These are phyloP conservation scores for Zeugodacus cucurbitae DNA, from an alignment of 1,140 invertebrate genomes.

Conservation along the genomic window DNA sequence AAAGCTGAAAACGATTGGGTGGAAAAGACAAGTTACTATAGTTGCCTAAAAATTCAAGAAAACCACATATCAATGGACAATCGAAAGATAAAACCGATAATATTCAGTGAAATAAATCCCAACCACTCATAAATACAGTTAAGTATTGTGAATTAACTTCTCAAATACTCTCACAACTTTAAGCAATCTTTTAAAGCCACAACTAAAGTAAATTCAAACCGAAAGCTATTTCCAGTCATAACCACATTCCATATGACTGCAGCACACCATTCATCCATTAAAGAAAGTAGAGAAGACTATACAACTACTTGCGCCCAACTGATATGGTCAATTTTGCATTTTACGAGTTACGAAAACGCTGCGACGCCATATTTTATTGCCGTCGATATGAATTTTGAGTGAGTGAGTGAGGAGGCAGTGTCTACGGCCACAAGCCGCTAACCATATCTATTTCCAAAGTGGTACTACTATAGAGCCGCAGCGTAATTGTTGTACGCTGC, in stretches of 20 bases:
- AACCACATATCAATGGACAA: too few species aligned
- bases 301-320: background rate
- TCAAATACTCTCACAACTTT: background rate
- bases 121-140: too few species aligned
- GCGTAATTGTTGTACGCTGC: background rate
- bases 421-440: background rate
- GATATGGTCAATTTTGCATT: constrained; percentile 22
- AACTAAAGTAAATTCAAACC: background rate
- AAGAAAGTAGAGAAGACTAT: background rate
- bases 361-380: constrained; percentile 20
- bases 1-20: too few species aligned
- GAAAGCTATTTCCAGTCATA: background rate
- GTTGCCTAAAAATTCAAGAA: too few species aligned
- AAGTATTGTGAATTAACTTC: too few species aligned
- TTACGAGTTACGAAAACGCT: constrained; percentile 16
- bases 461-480: background rate
- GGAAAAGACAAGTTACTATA: too few species aligned
- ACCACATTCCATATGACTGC: background rate
- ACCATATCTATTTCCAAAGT: background rate
- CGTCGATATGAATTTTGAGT: constrained; percentile 32
- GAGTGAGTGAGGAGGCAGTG: background rate
- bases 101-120: too few species aligned
- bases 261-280: background rate
- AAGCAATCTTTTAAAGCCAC: background rate
- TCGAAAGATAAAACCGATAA: too few species aligned